These are phyloP conservation scores for Chirona hameri DNA, from an alignment of 2,888 invertebrate species.

Conservation along the genomic window DNA sequence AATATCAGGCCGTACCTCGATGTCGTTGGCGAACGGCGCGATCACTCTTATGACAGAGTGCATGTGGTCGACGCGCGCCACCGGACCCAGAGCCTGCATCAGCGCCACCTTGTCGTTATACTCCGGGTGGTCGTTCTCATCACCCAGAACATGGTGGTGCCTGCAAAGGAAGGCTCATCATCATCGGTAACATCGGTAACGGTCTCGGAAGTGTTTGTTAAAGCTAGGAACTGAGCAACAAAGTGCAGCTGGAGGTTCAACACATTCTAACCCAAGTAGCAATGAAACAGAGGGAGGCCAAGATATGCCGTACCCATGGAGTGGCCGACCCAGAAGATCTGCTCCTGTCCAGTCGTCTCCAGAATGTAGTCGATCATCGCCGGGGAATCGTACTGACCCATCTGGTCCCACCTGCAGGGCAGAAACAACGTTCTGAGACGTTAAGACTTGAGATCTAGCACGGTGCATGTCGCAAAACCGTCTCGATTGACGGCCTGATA, in stretches of 20 bases:
- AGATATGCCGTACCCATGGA: conserved; percentile 64
- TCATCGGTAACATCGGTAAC: no score
- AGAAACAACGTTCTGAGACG: conserved; percentile 54
- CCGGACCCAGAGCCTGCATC: conserved; percentile 47
- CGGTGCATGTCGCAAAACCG: no score
- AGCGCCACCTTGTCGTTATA: conserved; percentile 42
- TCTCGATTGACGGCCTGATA: no score
- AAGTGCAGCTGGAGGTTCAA: no score
- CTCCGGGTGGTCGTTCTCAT: conserved; percentile 42
- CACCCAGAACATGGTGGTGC: conserved; percentile 42
- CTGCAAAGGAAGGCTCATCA: not conserved
- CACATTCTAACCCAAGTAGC: not conserved
- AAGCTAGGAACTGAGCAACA: no score
- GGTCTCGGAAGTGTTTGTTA: no score
- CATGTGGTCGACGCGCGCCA: conserved; percentile 63
- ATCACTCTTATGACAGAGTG: conserved; percentile 63
- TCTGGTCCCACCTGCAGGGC: conserved; percentile 77
- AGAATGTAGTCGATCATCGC: conserved; percentile 73
- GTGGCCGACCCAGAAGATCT: conserved; percentile 78
- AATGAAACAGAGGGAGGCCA: not conserved
- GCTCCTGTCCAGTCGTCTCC: conserved; percentile 54
- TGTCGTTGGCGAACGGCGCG: conserved; percentile 60
- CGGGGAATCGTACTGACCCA: conserved; percentile 80
- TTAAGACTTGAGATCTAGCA: no score
- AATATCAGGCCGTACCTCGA: conserved; percentile 53